Evolutionary conservation across 2,888 invertebrate species (phyloP), one percentile per base, ranked within the genome.

Genomic region (Drosophila eohydei): DNA sequence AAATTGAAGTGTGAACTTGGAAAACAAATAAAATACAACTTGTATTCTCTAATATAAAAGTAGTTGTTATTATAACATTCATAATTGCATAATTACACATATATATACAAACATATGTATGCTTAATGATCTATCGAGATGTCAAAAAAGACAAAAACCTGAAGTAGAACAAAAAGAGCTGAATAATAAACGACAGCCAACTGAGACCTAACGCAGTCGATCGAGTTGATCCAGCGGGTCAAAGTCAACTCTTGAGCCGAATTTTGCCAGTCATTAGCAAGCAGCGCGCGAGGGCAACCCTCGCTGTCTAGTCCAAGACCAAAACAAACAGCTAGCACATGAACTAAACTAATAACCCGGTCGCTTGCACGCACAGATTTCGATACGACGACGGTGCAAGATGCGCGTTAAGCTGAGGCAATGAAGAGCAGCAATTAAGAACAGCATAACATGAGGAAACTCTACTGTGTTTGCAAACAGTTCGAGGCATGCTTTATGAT

Each of bases 181-280:
- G 48, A 50, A 32, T 50, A 50, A 50, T 32, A 32, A 30, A 9
- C 8, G 48, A 30, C 16, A 11, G 26, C 8, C 52, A 65, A 32
- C 16, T 54, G 7, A 73, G 63, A 78, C 52, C 68, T 75, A 69
- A 78, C 85, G 67, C 66, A 61, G 64, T 58, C 75, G 71, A 56
- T 79, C 73, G 73, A 75, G 59, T 78, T 68, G 59, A 73, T 71
- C 70, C 84, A 78, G 72, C 80, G 79, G 90, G 89, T 89, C 89
- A 89, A 89, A 90, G 89, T 82, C 89, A 78, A 74, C 65, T 72
- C 70, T 68, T 73, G 78, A 73, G 64, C 70, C 70, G 73, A 78
- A 74, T 78, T 74, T 74, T 76, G 82, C 79, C 69, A 77, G 88
- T 87, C 86, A 87, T 87, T 87, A 79, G 73, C 66, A 55, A 51